phyloP scores from a whole-genome alignment of 2,888 invertebrate species.

The Unio delphinus region DNA sequence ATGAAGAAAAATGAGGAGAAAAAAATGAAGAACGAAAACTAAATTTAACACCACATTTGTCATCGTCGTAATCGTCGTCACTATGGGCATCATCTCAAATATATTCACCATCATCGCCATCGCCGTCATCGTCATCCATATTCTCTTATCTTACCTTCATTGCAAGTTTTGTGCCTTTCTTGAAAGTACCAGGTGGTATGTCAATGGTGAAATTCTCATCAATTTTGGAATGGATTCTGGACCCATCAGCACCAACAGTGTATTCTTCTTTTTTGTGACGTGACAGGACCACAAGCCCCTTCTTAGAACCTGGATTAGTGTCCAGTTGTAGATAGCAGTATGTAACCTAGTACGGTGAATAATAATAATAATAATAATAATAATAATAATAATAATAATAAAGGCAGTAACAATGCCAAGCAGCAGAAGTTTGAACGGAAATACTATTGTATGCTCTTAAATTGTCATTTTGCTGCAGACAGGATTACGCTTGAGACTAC shows the following conservation, averaged over 20 bases:
- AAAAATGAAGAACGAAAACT: too few relatives aligned
- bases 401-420: too few relatives aligned
- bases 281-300: conserved; percentile 14
- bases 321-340: conserved; percentile 20
- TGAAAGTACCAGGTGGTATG: conserved; percentile 20
- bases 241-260: conserved; percentile 4
- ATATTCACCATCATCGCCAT: neutral
- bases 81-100: too few relatives aligned
- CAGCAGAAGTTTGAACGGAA: too few relatives aligned
- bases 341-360: conserved; percentile 6
- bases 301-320: conserved; percentile 21
- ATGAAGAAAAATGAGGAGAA: too few relatives aligned
- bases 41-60: too few relatives aligned
- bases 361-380: neutral
- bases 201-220: conserved; percentile 21
- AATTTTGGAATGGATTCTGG: conserved; percentile 21
- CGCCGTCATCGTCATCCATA: neutral
- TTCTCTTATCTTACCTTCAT: conserved; percentile 11
- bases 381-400: too few relatives aligned
- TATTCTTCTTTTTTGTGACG: conserved; percentile 20
- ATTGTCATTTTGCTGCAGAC: too few relatives aligned
- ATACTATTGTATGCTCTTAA: too few relatives aligned
- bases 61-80: too few relatives aligned
- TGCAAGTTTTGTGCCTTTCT: conserved; percentile 14
- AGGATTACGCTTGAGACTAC: too few relatives aligned